Evolutionary conservation across 30 jellyfish, hydroid and myxozoan genomes (phyloP), one percentile per base, ranked within the genome.

Genomic region (Nemopilema nomurai): DNA sequence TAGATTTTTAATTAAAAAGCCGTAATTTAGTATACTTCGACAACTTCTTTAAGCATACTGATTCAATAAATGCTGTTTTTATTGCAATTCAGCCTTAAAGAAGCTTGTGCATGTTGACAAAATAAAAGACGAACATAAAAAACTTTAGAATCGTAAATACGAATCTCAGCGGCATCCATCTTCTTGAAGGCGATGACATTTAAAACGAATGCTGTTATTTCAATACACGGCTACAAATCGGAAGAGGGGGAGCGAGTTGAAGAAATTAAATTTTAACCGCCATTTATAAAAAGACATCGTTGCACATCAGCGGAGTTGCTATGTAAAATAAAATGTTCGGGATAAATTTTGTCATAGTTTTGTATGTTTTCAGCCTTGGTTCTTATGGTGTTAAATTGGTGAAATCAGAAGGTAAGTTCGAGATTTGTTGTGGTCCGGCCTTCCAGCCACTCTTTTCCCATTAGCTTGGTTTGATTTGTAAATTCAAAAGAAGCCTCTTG

Each of bases 191-290:
- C 6, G 57, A 41, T 41, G 57, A 41, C 57, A 41, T 13, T 41
- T 6, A 41, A 41, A 3, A 41, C 9, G 57, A 41, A 41, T 41
- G 57, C 57, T 41, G 57, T 41, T 41, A 41, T 41, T 41, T 41
- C 57, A 41, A 41, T 41, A 41, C 57, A 41, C 6, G 57, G 57
- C 57, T 41, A 41, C 57, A 41, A 41, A 41, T 41, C 57, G 13
- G 57, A 41, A 41, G 57, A 41, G 57, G 57, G 57, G 57, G 57
- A 41, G 13, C 9, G 57, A 41, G 57, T 41, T 41, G 76, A 67
- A 28, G 76, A 32, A 67, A 67, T 32, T 67, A 23, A 20, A 32
- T 18, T 67, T 67, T 67, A 32, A 67, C 51, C 76, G 76, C 76
- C 76, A 67, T 32, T 63, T 63, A 67, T 20, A 32, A 23, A 23